These are phyloP conservation scores for Ptychochromis oligacanthus DNA, from an alignment of 2,113 vertebrate species.

Conservation along the genomic window DNA sequence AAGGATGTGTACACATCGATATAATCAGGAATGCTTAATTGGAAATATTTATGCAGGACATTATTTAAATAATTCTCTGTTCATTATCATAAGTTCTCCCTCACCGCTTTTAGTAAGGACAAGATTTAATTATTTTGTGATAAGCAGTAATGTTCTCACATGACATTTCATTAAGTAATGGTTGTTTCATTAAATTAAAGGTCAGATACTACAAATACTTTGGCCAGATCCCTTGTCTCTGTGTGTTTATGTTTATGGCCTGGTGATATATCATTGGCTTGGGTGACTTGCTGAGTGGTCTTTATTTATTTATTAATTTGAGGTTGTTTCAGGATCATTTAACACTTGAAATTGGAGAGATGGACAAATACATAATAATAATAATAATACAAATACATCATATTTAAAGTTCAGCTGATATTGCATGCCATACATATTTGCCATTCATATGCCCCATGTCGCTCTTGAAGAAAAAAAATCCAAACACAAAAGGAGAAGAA, in stretches of 20 bases:
- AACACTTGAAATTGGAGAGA: background rate
- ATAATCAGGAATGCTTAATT: conserved; percentile 54
- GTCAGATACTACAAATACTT: conserved; percentile 14
- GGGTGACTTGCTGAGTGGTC: background rate
- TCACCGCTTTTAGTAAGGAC: conserved; percentile 5
- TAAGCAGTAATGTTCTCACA: conserved; percentile 3
- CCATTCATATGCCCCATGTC: too few species aligned
- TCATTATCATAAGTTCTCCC: conserved; percentile 38
- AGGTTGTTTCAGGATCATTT: background rate
- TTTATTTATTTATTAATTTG: background rate
- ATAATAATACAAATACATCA: too few species aligned
- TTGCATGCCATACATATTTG: background rate
- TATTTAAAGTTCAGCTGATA: background rate
- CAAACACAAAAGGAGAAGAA: background rate
- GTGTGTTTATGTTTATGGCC: background rate
- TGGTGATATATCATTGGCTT: background rate
- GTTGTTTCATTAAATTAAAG: conserved; percentile 33
- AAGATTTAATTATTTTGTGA: conserved; percentile 27
- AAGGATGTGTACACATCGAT: conserved; percentile 52
- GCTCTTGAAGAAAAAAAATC: background rate
- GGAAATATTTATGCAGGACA: conserved; percentile 50
- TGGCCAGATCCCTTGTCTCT: background rate
- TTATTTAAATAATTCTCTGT: conserved; percentile 40
- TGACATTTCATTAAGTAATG: conserved; percentile 16
- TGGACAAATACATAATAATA: background rate